Evolutionary conservation across 2,888 invertebrate species (phyloP), one percentile per base, ranked within the genome.

Genomic region (Saturnia japonica): DNA sequence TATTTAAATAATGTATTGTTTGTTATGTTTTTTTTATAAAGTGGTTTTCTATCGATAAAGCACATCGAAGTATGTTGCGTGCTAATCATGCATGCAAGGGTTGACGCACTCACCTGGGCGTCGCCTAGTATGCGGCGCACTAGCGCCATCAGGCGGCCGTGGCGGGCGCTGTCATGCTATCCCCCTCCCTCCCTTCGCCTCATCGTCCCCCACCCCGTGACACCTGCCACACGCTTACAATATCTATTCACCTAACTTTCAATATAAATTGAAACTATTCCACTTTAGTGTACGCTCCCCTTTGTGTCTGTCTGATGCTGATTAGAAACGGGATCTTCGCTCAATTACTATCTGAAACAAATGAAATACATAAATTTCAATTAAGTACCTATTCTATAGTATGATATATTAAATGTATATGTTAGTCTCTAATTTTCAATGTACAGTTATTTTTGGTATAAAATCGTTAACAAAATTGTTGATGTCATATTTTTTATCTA

Each of bases 61-160:
- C 72, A 72, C 74, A 77, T 76, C 71, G 75, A 76, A 76, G 79
- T 74, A 76, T 73, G 64, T 64, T 64, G 75, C 71, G 76, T 71
- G 76, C 75, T 81, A 80, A 82, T 82, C 78, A 77, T 80, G 77
- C 78, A 77, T 77, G 76, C 73, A 73, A 43, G 67, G 71, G 74
- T 72, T 69, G 66, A 51, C 62, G 70, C 68, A 72, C 87, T 94
- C 90, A 97, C 96, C 96, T 97, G 97, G 92, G 97, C 97, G 95
- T 97, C 97, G 91, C 96, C 95, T 88, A 97, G 95, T 91, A 97
- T 96, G 88, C 96, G 96, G 93, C 97, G 96, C 96, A 97, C 97
- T 94, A 97, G 96, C 94, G 96, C 96, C 96, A 97, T 96, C 95
- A 96, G 96, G 95, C 96, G 95, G 95, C 96, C 94, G 93, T 95